Percentiles rank a stretch among this genome's conserved stretches.
Evolutionary conservation across 2,888 invertebrate genomes (phyloP).

Genomic region (Eugnorisma glareosa): DNA sequence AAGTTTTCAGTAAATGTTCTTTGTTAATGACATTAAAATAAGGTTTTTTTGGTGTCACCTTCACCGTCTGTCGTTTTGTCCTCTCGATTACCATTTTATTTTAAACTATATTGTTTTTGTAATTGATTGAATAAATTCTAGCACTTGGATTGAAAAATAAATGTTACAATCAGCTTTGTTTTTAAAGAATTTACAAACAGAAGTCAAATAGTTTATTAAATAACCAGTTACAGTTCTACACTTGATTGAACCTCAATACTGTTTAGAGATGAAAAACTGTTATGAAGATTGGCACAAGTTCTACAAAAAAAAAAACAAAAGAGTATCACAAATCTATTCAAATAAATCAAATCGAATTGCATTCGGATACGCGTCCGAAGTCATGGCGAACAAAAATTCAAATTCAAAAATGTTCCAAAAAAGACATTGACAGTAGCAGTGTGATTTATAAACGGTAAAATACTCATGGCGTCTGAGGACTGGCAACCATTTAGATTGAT

Average conservation of each 20-base stretch:
- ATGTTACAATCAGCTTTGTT: background rate
- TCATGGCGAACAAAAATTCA: constrained; percentile 49
- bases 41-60: constrained; percentile 33
- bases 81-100: constrained; percentile 17
- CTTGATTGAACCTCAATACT: too few species aligned
- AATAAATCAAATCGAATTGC: constrained; percentile 54
- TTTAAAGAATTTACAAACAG: background rate
- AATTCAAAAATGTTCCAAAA: constrained; percentile 60
- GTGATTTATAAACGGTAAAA: constrained; percentile 67
- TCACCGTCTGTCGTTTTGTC: constrained; percentile 7
- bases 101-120: background rate
- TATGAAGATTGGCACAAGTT: background rate
- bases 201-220: background rate
- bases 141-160: background rate
- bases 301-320: constrained; percentile 31
- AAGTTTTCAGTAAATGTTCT: constrained; percentile 40
- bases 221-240: background rate
- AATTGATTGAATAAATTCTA: background rate
- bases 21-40: constrained; percentile 51
- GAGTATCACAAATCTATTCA: constrained; percentile 21
- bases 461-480: constrained; percentile 63
- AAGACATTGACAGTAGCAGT: constrained; percentile 47
- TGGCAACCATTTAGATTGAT: constrained; percentile 81
- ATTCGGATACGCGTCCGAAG: constrained; percentile 36
- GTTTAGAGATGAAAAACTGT: background rate